Percentiles rank a stretch among this genome's conserved stretches.
These are phyloP conservation scores for Kryphioiulus occultus DNA, from an alignment of 2,888 invertebrate species.

Conservation along the genomic window DNA sequence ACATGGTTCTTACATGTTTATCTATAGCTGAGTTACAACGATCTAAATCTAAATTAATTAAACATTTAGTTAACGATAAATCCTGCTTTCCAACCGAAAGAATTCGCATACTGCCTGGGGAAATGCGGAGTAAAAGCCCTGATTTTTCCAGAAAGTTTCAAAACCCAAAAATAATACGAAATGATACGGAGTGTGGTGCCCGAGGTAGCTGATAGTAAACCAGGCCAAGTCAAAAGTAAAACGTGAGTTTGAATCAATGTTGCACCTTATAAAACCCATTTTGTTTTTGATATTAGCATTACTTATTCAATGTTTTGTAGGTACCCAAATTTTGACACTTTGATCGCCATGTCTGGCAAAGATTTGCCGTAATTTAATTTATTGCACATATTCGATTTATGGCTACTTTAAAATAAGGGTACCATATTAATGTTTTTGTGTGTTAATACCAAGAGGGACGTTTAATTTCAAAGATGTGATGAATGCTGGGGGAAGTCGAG, in stretches of 20 bases:
- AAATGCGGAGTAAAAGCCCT: constrained; percentile 75
- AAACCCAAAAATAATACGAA: constrained; percentile 73
- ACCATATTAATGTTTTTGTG: too few relatives aligned
- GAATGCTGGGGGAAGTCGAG: constrained; percentile 62
- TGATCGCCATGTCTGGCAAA: background rate
- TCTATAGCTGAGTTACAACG: too few relatives aligned
- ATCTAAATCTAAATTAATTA: constrained; percentile 65
- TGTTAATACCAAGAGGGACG: constrained; percentile 1
- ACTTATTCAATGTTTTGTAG: background rate
- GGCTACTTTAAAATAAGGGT: too few relatives aligned
- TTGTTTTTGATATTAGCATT: too few relatives aligned
- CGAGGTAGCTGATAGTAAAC: constrained; percentile 61
- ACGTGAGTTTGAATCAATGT: background rate
- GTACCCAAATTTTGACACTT: constrained; percentile 43
- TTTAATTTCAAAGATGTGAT: background rate
- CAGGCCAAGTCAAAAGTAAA: constrained; percentile 59
- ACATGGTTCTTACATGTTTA: too few relatives aligned
- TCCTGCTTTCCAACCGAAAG: constrained; percentile 74
- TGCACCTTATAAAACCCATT: background rate
- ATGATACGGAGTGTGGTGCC: constrained; percentile 71
- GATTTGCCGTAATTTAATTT: constrained; percentile 43
- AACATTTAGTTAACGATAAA: constrained; percentile 74
- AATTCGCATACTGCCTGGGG: constrained; percentile 75
- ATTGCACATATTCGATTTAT: too few relatives aligned
- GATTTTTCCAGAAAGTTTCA: constrained; percentile 71